phyloP scores from a whole-genome alignment of 2,888 invertebrate genomes.

The Amitus sp. region DNA sequence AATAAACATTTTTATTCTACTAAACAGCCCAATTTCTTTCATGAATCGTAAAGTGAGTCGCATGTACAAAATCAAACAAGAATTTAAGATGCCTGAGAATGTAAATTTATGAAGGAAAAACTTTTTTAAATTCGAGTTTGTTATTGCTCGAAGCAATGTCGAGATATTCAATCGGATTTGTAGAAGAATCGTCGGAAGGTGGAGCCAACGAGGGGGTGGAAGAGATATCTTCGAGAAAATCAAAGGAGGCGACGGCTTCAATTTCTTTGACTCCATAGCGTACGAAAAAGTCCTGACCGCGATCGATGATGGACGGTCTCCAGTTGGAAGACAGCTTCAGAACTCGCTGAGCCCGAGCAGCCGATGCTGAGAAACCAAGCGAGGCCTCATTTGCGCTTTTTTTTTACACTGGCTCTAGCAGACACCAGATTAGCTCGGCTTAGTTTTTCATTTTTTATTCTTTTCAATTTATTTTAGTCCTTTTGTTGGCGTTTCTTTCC shows the following conservation, averaged over 20 bases:
- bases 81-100: too few species aligned
- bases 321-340: conserved; percentile 58
- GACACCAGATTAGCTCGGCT: conserved; percentile 61
- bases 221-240: conserved; percentile 78
- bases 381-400: conserved; percentile 50
- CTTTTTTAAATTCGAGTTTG: conserved; percentile 50
- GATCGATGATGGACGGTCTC: conserved; percentile 79
- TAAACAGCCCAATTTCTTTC: too few species aligned
- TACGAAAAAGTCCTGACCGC: conserved; percentile 81
- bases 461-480: background rate
- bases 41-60: background rate
- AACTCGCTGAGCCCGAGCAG: conserved; percentile 63
- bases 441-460: conserved; percentile 34
- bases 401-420: conserved; percentile 54
- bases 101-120: conserved; percentile 47
- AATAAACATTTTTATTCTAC: too few species aligned
- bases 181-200: conserved; percentile 39
- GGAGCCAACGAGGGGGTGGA: conserved; percentile 41
- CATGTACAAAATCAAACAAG: too few species aligned
- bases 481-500: background rate
- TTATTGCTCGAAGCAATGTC: conserved; percentile 44
- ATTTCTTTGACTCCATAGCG: conserved; percentile 81
- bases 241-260: conserved; percentile 82
- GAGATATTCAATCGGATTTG: conserved; percentile 43
- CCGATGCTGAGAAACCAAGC: conserved; percentile 61